phyloP scores from a whole-genome alignment of 2,113 vertebrate genomes.

The Redunca redunca region DNA sequence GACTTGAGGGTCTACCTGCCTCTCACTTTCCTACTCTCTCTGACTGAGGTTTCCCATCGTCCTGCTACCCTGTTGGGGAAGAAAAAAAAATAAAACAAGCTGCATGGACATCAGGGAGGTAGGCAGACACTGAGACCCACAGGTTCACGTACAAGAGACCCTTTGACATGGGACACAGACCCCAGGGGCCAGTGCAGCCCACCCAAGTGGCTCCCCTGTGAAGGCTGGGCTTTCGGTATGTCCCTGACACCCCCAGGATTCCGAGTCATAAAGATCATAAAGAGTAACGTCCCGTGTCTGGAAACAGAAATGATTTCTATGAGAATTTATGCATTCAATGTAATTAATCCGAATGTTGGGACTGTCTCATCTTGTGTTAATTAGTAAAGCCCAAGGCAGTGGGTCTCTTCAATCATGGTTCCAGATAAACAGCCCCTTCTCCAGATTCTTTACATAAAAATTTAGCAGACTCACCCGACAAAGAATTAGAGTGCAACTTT shows the following conservation, averaged over 20 bases:
- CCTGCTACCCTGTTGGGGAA: not conserved
- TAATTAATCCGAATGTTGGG: constrained; percentile 52
- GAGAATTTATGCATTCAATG: not conserved
- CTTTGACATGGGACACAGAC: fast-evolving
- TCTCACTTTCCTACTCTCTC: constrained; percentile 24
- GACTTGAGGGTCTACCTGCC: constrained; percentile 62
- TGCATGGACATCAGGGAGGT: not conserved
- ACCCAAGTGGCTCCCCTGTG: not conserved
- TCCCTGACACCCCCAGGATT: constrained; percentile 50
- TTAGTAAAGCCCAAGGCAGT: not conserved
- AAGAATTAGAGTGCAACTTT: not conserved
- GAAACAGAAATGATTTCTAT: constrained; percentile 61
- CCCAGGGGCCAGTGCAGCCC: fast-evolving
- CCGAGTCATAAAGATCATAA: constrained; percentile 70
- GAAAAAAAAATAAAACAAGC: not conserved
- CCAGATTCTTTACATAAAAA: not conserved
- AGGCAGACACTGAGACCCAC: fast-evolving
- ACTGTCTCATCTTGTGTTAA: not conserved
- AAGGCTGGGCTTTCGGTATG: constrained; percentile 32
- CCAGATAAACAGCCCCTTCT: not conserved
- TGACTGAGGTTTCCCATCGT: not conserved
- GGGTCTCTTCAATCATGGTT: not conserved
- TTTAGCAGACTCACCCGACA: not conserved
- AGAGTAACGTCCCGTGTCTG: constrained; percentile 68
- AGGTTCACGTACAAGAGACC: fast-evolving